Evolutionary conservation across 2,888 invertebrate species (phyloP).

Genomic region (Taphrorychus bicolor): DNA sequence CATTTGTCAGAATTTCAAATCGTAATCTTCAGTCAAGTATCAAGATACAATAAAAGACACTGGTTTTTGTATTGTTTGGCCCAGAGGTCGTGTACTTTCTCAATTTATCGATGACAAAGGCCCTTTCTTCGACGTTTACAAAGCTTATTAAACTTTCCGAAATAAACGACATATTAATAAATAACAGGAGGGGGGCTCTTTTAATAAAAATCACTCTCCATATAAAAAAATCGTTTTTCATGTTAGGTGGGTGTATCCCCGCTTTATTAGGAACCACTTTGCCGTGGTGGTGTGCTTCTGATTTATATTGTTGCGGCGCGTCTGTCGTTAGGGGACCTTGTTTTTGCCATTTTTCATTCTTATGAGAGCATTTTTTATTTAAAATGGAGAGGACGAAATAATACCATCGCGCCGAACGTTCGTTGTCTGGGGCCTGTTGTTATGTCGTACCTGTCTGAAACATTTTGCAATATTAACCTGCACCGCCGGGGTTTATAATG

Average conservation of each 20-base stretch:
- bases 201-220: slow-evolving; percentile 11
- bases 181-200: slow-evolving; percentile 2
- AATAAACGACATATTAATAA: slow-evolving; percentile 7
- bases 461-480: neutral
- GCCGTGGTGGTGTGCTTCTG: slow-evolving; percentile 30
- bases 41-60: neutral
- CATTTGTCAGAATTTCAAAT: neutral
- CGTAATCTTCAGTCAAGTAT: neutral
- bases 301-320: slow-evolving; percentile 28
- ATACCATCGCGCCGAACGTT: slow-evolving; percentile 10
- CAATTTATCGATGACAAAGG: neutral
- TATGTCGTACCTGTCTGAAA: neutral
- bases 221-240: slow-evolving; percentile 28
- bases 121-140: slow-evolving; percentile 1
- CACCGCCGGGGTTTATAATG: neutral
- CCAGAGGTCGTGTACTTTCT: neutral
- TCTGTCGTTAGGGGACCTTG: slow-evolving; percentile 25
- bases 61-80: neutral
- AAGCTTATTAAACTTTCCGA: neutral
- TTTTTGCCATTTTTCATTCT: slow-evolving; percentile 33
- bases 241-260: slow-evolving; percentile 14
- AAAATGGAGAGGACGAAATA: slow-evolving; percentile 21
- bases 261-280: slow-evolving; percentile 38
- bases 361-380: slow-evolving; percentile 34
- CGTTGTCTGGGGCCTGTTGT: neutral